Percentiles rank a stretch among this genome's conserved stretches.
Evolutionary conservation across 2,888 invertebrate genomes (phyloP).

Genomic region (Pseudolycoriella hygida): DNA sequence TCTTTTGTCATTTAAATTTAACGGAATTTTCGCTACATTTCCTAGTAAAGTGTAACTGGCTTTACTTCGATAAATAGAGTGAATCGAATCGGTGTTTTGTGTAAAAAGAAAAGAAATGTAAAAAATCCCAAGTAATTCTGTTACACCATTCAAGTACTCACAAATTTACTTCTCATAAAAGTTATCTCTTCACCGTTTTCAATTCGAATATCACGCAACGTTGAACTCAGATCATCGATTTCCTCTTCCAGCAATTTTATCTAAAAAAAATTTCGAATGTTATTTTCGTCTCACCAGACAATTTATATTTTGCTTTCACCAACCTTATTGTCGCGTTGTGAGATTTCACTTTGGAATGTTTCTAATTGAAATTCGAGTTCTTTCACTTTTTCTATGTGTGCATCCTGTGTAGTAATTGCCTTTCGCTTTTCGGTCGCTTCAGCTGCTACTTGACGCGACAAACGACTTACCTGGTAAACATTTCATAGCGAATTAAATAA

Average conservation of each 20-base stretch:
- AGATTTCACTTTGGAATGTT: slow-evolving; percentile 20
- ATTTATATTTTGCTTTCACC: neutral
- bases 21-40: too few species aligned
- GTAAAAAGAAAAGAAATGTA: too few species aligned
- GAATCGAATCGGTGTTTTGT: too few species aligned
- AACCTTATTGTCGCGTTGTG: slow-evolving; percentile 25
- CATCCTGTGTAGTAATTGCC: slow-evolving; percentile 49
- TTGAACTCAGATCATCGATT: slow-evolving; percentile 51
- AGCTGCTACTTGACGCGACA: slow-evolving; percentile 69
- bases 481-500: too few species aligned
- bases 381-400: slow-evolving; percentile 41
- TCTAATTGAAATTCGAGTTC: slow-evolving; percentile 23
- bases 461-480: slow-evolving; percentile 45
- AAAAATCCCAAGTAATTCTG: too few species aligned
- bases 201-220: slow-evolving; percentile 34
- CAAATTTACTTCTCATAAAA: slow-evolving; percentile 35
- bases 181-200: slow-evolving; percentile 36
- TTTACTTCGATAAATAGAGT: too few species aligned
- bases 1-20: too few species aligned
- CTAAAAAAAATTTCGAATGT: slow-evolving; percentile 13
- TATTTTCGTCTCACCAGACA: neutral
- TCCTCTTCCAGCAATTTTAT: slow-evolving; percentile 49
- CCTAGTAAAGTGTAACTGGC: too few species aligned
- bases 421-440: slow-evolving; percentile 65
- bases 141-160: slow-evolving; percentile 28